Conservation (phyloP, 2,888 invertebrate genomes). For the Apodemia duryi region DNA sequence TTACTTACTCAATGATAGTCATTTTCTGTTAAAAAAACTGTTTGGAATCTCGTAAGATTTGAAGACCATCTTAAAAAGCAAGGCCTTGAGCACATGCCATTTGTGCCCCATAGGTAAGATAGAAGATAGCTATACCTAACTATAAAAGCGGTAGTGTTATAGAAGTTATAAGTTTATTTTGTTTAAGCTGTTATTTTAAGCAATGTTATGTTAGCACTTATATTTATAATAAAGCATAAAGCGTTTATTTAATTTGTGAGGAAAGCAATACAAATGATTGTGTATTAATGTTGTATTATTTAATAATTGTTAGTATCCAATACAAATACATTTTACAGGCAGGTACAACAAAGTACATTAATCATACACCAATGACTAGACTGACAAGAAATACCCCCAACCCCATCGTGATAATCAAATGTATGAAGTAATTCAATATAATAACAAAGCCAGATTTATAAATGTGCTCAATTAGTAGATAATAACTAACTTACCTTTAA, state of each 20-base stretch:
- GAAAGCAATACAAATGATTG: slow-evolving; percentile 20
- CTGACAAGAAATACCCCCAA: background rate
- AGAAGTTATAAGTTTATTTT: slow-evolving; percentile 21
- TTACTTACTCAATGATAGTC: too few species aligned
- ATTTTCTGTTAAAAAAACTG: too few species aligned
- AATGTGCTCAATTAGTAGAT: too few species aligned
- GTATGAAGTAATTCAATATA: too few species aligned
- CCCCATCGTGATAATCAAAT: too few species aligned
- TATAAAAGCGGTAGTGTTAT: background rate
- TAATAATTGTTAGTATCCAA: slow-evolving; percentile 3
- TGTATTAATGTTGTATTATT: background rate
- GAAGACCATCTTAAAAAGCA: too few species aligned
- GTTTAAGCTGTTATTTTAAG: slow-evolving; percentile 23
- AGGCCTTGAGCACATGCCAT: too few species aligned
- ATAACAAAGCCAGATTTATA: too few species aligned
- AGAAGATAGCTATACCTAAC: background rate
- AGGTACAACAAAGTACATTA: background rate
- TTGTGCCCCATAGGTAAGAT: too few species aligned
- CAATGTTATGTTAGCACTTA: slow-evolving; percentile 15
- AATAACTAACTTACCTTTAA: too few species aligned
- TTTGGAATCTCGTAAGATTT: too few species aligned
- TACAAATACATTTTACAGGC: slow-evolving; percentile 2
- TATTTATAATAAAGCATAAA: slow-evolving; percentile 14
- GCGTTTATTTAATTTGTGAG: slow-evolving; percentile 19
- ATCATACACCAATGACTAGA: background rate